Conservation (phyloP, 2,113 vertebrate species). For the Prietella phreatophila region DNA sequence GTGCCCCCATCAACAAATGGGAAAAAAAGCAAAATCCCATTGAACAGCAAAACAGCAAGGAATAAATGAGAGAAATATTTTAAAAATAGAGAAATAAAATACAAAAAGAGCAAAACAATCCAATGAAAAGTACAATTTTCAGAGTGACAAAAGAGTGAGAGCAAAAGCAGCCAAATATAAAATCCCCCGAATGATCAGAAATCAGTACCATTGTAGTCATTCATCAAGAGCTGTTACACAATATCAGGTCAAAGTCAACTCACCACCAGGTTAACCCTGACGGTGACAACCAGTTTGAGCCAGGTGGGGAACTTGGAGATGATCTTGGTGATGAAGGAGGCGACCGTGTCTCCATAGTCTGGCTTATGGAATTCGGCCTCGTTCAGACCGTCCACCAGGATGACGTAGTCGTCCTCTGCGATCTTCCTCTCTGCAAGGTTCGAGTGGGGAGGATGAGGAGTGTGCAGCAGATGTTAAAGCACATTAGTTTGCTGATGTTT, state of each 20-base stretch:
- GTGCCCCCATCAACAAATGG: too few species aligned
- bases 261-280: conserved; percentile 92
- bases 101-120: neutral
- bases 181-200: neutral
- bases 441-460: neutral
- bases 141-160: neutral
- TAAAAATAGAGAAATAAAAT: neutral
- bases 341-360: conserved; percentile 95
- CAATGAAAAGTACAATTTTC: neutral
- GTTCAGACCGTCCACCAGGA: conserved; percentile 94
- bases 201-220: neutral
- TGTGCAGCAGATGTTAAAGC: neutral
- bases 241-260: conserved; percentile 29
- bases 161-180: neutral
- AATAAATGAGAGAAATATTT: neutral
- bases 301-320: conserved; percentile 87
- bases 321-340: conserved; percentile 89
- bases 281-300: conserved; percentile 93
- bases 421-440: conserved; percentile 82
- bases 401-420: conserved; percentile 91
- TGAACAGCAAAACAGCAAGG: neutral
- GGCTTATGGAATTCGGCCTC: conserved; percentile 99
- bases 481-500: neutral
- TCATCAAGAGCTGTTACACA: neutral
- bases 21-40: neutral